Conservation (phyloP, 2,888 invertebrate species). For the Meteorus cinctellus region DNA sequence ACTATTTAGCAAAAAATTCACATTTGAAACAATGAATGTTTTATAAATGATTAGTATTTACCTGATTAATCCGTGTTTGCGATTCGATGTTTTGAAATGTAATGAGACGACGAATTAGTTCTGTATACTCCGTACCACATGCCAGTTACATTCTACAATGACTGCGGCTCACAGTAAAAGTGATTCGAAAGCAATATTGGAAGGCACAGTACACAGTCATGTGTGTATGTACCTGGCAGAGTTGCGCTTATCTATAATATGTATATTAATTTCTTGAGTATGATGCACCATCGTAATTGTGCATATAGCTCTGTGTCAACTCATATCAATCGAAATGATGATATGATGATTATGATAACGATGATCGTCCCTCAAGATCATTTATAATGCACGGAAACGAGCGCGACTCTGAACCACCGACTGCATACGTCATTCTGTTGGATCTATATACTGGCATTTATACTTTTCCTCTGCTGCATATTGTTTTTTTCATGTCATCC, state of each 20-base stretch:
- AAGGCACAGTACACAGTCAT: constrained; percentile 15
- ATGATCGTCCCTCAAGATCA: background rate
- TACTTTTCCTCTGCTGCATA: background rate
- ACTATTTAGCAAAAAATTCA: background rate
- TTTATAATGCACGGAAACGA: background rate
- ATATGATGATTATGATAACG: background rate
- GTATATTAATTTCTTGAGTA: background rate
- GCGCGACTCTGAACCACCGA: background rate
- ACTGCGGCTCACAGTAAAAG: constrained; percentile 18
- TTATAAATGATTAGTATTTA: constrained; percentile 3
- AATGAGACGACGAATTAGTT: constrained; percentile 7
- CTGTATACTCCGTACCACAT: background rate
- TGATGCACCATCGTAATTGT: background rate
- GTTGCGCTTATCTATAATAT: background rate
- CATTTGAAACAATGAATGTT: background rate
- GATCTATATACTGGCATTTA: background rate
- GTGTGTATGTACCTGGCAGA: background rate
- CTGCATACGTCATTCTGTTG: background rate
- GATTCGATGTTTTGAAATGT: background rate
- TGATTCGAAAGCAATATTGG: constrained; percentile 31
- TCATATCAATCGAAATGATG: background rate
- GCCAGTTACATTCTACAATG: background rate
- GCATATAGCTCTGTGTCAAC: background rate
- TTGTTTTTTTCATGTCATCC: background rate
- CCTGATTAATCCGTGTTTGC: constrained; percentile 7